phyloP scores from a whole-genome alignment of 2,113 vertebrate genomes.

The Etia nguti region DNA sequence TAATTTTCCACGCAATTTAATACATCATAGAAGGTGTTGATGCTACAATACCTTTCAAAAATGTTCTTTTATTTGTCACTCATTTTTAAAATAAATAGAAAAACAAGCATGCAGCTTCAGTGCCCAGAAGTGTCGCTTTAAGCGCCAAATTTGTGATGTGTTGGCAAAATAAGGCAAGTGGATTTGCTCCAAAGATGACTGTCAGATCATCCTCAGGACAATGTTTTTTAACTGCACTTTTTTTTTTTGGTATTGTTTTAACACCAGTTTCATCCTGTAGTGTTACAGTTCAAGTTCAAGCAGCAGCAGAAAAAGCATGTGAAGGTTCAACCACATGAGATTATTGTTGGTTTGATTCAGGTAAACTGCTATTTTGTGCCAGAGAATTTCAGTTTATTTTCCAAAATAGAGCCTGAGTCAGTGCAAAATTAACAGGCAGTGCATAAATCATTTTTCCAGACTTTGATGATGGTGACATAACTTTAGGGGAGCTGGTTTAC shows the following conservation, averaged over 20 bases:
- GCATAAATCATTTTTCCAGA: background rate
- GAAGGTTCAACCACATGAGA: background rate
- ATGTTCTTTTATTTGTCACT: background rate
- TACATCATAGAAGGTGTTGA: background rate
- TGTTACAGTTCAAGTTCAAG: accelerated
- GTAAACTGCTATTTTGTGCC: background rate
- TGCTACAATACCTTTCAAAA: background rate
- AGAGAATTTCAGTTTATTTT: background rate
- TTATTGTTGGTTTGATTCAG: background rate
- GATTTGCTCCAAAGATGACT: background rate
- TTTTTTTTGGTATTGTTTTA: background rate
- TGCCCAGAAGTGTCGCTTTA: background rate
- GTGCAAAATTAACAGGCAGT: background rate
- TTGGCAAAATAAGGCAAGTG: background rate
- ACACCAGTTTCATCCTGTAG: background rate
- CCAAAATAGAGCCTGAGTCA: background rate
- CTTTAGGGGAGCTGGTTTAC: background rate
- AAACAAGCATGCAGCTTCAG: background rate
- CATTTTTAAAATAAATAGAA: background rate
- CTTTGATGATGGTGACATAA: background rate
- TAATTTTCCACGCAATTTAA: background rate
- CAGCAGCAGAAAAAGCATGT: background rate
- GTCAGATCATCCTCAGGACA: background rate
- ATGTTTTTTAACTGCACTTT: background rate
- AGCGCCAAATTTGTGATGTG: background rate